Conservation (phyloP, 2,888 invertebrate genomes). For the Thyatira batis region DNA sequence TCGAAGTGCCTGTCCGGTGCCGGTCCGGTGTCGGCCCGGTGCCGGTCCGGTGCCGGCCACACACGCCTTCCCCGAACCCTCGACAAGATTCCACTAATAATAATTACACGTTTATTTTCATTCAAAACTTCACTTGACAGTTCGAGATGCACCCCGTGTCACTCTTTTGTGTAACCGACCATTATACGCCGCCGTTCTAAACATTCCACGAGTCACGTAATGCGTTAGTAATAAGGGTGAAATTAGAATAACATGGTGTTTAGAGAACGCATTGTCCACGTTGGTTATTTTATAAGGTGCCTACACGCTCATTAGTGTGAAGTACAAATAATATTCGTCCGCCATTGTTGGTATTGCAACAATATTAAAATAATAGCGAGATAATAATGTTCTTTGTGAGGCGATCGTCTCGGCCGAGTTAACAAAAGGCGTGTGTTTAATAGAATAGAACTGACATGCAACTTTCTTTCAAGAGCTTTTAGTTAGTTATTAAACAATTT, state of each 20-base stretch:
- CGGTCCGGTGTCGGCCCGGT: constrained; percentile 12
- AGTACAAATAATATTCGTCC: constrained; percentile 62
- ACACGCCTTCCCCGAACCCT: constrained; percentile 53
- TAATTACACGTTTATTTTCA: constrained; percentile 77
- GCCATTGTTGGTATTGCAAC: constrained; percentile 70
- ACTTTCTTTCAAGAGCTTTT: background rate
- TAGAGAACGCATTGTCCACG: constrained; percentile 16
- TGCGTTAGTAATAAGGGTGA: constrained; percentile 26
- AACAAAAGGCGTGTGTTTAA: background rate
- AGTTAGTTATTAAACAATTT: background rate
- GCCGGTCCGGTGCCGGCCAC: constrained; percentile 1
- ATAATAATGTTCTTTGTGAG: constrained; percentile 70
- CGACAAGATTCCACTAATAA: constrained; percentile 60
- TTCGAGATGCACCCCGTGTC: constrained; percentile 73
- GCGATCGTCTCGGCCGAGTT: background rate
- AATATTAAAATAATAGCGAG: constrained; percentile 77
- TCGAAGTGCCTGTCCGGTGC: constrained; percentile 52
- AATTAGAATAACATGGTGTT: constrained; percentile 19
- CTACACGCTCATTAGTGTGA: constrained; percentile 78
- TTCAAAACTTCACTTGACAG: constrained; percentile 69
- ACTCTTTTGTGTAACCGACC: constrained; percentile 56
- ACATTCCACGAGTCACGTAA: constrained; percentile 16
- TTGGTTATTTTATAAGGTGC: constrained; percentile 56
- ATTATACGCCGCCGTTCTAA: constrained; percentile 21
- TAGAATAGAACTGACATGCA: background rate